A percentile compares a stretch with the other conserved stretches of the same genome.
Conservation (phyloP, 1,140 invertebrate genomes). For the Sminthurinus signatus region DNA sequence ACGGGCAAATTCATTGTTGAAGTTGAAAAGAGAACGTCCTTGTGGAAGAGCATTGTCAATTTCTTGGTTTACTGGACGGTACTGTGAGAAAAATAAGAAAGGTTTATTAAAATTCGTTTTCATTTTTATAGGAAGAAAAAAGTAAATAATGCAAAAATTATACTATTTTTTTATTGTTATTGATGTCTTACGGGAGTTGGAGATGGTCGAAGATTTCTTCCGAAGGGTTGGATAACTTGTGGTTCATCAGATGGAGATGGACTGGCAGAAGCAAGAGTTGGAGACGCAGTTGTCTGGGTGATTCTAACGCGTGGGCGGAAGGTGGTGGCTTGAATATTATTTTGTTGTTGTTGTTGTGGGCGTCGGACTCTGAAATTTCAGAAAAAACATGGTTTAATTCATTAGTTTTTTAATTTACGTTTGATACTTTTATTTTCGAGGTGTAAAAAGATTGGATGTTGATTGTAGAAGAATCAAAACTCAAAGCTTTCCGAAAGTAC, state of each 20-base stretch:
- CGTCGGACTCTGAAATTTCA: constrained; percentile 21
- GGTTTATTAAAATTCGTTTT: too few relatives aligned
- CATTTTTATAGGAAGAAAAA: too few relatives aligned
- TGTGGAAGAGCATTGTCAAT: background rate
- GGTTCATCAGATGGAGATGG: constrained; percentile 13
- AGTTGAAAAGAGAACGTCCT: constrained; percentile 32
- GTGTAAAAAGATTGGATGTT: background rate
- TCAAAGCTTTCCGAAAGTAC: too few relatives aligned
- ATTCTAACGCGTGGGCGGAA: constrained; percentile 37
- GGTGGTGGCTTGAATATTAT: constrained; percentile 23
- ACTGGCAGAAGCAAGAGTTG: too few relatives aligned
- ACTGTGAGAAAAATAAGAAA: too few relatives aligned
- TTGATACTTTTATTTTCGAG: background rate
- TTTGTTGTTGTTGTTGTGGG: constrained; percentile 7
- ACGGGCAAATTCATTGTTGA: constrained; percentile 42
- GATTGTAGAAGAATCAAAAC: too few relatives aligned
- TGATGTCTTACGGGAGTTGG: too few relatives aligned
- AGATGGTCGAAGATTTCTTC: constrained; percentile 14
- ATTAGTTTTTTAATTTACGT: background rate
- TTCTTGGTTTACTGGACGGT: constrained; percentile 15
- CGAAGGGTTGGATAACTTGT: background rate
- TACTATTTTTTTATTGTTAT: too few relatives aligned
- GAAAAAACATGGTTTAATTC: background rate
- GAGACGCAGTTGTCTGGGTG: constrained; percentile 26
- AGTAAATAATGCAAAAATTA: too few relatives aligned